phyloP scores from a whole-genome alignment of 2,797 vertebrate species.

The Pteropus rufus region DNA sequence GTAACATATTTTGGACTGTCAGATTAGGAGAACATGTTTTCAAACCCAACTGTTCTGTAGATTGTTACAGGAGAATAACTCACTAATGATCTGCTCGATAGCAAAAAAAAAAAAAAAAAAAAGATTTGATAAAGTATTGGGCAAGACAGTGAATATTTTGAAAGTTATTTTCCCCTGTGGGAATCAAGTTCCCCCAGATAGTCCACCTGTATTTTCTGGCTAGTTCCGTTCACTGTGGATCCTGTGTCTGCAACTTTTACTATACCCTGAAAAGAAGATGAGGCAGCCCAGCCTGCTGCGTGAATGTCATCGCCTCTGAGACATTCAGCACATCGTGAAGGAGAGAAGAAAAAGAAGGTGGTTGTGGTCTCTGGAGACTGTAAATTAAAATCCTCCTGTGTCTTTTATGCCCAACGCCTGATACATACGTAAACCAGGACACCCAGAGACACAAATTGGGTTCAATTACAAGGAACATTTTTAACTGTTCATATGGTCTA shows the following conservation, averaged over 20 bases:
- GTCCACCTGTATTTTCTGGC: not conserved
- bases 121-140: not conserved
- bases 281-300: not conserved
- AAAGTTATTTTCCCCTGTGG: not conserved
- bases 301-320: not conserved
- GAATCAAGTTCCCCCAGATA: not conserved
- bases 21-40: not conserved
- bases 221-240: not conserved
- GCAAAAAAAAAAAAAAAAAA: not conserved
- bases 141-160: not conserved
- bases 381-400: not conserved
- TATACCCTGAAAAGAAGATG: not conserved
- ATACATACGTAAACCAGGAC: not conserved
- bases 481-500: not conserved
- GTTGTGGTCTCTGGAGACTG: not conserved
- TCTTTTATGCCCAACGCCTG: not conserved
- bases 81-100: not conserved
- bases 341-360: not conserved
- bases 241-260: not conserved
- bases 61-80: not conserved
- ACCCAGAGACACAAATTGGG: not conserved
- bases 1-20: not conserved
- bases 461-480: not conserved
- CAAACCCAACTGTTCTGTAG: not conserved
- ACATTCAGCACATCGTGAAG: not conserved